Conservation (phyloP, 1,140 invertebrate genomes). For the Helicoverpa zea region DNA sequence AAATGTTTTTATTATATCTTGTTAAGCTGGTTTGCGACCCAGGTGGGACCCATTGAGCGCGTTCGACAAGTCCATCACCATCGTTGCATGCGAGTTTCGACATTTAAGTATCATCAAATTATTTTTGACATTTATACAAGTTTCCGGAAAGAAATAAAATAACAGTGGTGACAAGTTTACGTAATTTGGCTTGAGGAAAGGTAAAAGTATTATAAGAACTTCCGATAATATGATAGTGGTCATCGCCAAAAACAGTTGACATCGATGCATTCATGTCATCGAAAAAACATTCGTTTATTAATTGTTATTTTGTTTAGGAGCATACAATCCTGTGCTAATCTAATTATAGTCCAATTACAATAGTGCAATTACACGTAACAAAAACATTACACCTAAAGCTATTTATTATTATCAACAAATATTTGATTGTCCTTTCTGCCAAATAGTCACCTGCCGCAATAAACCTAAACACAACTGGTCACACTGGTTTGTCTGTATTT, state of each 20-base stretch:
- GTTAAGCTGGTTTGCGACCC: neutral
- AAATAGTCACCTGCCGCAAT: slow-evolving; percentile 1
- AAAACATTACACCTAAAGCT: no score
- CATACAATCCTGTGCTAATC: no score
- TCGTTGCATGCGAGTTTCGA: neutral
- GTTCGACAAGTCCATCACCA: neutral
- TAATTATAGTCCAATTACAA: neutral
- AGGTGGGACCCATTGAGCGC: neutral
- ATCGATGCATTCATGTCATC: neutral
- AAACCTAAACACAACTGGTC: slow-evolving; percentile 6
- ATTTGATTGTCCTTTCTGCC: neutral
- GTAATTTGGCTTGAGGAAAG: slow-evolving; percentile 8
- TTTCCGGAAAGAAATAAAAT: slow-evolving; percentile 1
- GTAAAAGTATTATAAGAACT: neutral
- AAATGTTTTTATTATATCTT: slow-evolving; percentile 1
- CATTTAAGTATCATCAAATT: slow-evolving; percentile 27
- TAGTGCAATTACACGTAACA: neutral
- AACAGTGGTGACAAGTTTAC: slow-evolving; percentile 21
- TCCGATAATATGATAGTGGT: neutral
- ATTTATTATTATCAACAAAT: neutral
- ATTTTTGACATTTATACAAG: slow-evolving; percentile 18
- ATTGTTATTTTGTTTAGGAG: no score
- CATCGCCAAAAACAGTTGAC: neutral
- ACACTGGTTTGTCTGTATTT: slow-evolving; percentile 20
- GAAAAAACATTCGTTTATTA: neutral